Evolutionary conservation across 2,888 invertebrate genomes (phyloP), one percentile per base, ranked within the genome.

Genomic region (Druceiella hillmani): DNA sequence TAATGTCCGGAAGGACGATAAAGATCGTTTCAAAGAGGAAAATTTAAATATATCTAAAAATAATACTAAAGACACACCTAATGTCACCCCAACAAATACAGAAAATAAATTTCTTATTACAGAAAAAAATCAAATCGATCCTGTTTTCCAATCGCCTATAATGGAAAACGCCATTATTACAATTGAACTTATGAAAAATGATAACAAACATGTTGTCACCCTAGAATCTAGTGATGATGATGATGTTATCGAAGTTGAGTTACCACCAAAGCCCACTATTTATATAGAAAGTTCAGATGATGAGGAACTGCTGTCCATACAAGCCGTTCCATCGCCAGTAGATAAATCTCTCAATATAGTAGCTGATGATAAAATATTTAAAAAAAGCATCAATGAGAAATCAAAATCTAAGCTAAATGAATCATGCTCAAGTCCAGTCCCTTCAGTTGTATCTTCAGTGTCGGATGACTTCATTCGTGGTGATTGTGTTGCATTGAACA

Each of bases 251-350:
- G 72, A 69, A 52, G 60, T 71, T 16, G 63, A 57, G n/a, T 45
- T 71, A 28, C 68, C 67, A 38, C 66, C 67, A 2, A 66, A 66
- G 50, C 69, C 67, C 1, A 68, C 67, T 6, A 69, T 71, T 32
- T 69, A 65, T 10, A 66, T 71, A 43, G 70, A 70, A 43, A 71
- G 70, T 51, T 71, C 71, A 9, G 71, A 71, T 52, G 71, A 71
- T 48, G 69, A 69, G 45, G 66, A 67, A 44, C 45, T 58, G 5
- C 46, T 52, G 10, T n/a, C n/a, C n/a, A n/a, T n/a, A n/a, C n/a
- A n/a, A n/a, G n/a, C n/a, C n/a, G n/a, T n/a, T n/a, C n/a, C n/a
- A n/a, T n/a, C n/a, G n/a, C n/a, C n/a, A n/a, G n/a, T n/a, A n/a
- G n/a, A n/a, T n/a, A n/a, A n/a, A n/a, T n/a, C n/a, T n/a, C n/a